Evolutionary conservation across 2,888 invertebrate species (phyloP), one percentile per base, ranked within the genome.

Genomic region (Acronicta psi): DNA sequence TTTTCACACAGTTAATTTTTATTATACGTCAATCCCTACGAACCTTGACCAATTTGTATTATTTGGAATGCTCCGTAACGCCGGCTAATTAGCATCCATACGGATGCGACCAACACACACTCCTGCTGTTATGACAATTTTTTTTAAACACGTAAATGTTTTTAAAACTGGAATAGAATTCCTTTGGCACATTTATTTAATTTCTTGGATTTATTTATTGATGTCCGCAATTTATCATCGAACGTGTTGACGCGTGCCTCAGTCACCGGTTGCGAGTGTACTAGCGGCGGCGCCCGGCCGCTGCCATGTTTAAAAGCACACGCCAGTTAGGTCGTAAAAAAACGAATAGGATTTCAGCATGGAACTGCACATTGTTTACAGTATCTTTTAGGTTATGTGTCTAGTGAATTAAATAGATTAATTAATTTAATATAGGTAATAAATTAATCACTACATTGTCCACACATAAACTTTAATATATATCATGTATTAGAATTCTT

Each of bases 241-340:
- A 73, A 77, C 73, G 76, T 66, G 72, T 75, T 65, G 80, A 85
- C 91, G 89, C 89, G 91, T 87, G 89, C 80, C 79, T 70, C 80
- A 85, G 82, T 69, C 87, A 82, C 80, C 83, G 89, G 90, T 87
- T 88, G 88, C 82, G 86, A 80, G 85, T 83, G 81, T 75, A 92
- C 92, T 93, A 90, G 52, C 77, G 83, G 69, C 77, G 82, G 81
- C 86, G 81, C 76, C 84, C 78, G 76, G 64, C 72, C 81, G 65
- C 84, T 74, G 88, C 89, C 91, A 89, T 92, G 90, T 92, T 91
- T 88, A 90, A 90, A 82, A 88, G 89, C 92, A 87, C 87, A 84
- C 80, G 75, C 77, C 79, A 77, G 84, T 86, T 58, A 79, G 83
- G 77, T 81, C 85, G 86, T 86, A 85, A 89, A 90, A 90, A 88